phyloP scores from a whole-genome alignment of 1,140 invertebrate species.

The Platorchestia sp. region DNA sequence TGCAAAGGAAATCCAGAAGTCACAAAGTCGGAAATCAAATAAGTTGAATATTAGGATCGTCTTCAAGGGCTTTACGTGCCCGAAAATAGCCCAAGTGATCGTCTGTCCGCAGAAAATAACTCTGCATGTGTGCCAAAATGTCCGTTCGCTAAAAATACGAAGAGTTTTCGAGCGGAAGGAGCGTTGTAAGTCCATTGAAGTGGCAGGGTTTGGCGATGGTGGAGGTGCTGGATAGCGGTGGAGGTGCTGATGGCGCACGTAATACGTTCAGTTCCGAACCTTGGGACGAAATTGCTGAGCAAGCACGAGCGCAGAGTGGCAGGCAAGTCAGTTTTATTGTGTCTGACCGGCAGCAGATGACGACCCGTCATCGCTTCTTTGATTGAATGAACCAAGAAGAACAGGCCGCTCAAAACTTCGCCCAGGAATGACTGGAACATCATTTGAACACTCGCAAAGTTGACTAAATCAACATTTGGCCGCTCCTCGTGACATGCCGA shows the following conservation, averaged over 20 bases:
- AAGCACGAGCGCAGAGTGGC: neutral
- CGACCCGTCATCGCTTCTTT: neutral
- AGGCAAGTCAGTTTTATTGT: constrained; percentile 36
- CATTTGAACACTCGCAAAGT: neutral
- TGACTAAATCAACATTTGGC: neutral
- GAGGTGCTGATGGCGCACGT: neutral
- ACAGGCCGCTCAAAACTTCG: neutral
- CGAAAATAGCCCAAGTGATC: neutral
- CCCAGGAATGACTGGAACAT: neutral
- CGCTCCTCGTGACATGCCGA: neutral
- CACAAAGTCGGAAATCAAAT: neutral
- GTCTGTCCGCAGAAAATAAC: neutral
- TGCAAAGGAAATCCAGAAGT: neutral
- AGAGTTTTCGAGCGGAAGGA: neutral
- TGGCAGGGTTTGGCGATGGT: too few relatives aligned
- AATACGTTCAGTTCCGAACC: constrained; percentile 4
- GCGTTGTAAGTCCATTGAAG: neutral
- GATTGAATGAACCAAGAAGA: constrained; percentile 45
- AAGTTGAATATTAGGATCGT: neutral
- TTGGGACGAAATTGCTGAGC: neutral
- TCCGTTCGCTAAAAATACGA: neutral
- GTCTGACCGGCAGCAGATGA: constrained; percentile 20
- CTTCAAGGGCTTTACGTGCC: neutral
- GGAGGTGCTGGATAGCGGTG: neutral
- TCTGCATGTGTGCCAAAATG: neutral